These are phyloP conservation scores for Galeopsomyia nigrocyanea DNA, from an alignment of 2,888 invertebrate genomes.

Conservation along the genomic window DNA sequence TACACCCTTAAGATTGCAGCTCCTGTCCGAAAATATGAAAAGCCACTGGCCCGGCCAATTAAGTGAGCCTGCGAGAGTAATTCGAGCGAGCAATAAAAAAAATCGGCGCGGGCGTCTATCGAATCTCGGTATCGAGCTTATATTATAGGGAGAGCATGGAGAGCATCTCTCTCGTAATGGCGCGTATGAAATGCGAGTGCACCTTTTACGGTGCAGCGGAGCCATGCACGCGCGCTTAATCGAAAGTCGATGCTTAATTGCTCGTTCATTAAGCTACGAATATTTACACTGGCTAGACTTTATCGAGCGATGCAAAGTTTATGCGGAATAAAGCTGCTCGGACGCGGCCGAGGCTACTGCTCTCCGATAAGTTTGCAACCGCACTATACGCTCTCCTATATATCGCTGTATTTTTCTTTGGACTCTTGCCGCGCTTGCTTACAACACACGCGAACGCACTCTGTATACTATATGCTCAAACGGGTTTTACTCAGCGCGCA, in stretches of 20 bases:
- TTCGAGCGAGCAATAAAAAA: neutral
- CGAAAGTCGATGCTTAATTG: conserved; percentile 57
- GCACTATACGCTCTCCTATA: too few relatives aligned
- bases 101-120: neutral
- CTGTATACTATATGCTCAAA: too few relatives aligned
- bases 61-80: conserved; percentile 14
- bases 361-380: too few relatives aligned
- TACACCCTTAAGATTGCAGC: neutral
- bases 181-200: neutral
- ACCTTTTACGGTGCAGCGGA: conserved; percentile 28
- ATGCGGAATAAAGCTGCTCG: neutral
- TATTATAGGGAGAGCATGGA: neutral
- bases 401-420: too few relatives aligned
- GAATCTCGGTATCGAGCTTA: conserved; percentile 5
- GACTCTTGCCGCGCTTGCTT: too few relatives aligned
- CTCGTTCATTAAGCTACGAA: conserved; percentile 52
- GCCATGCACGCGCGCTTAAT: conserved; percentile 51
- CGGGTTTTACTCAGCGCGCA: too few relatives aligned
- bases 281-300: conserved; percentile 37
- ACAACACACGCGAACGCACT: too few relatives aligned
- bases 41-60: conserved; percentile 28
- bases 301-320: conserved; percentile 19
- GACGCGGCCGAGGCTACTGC: neutral
- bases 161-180: neutral
- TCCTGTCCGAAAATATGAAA: conserved; percentile 33